Evolutionary conservation across 2,113 vertebrate genomes (phyloP).

Genomic region (Physeter macrocephalus): DNA sequence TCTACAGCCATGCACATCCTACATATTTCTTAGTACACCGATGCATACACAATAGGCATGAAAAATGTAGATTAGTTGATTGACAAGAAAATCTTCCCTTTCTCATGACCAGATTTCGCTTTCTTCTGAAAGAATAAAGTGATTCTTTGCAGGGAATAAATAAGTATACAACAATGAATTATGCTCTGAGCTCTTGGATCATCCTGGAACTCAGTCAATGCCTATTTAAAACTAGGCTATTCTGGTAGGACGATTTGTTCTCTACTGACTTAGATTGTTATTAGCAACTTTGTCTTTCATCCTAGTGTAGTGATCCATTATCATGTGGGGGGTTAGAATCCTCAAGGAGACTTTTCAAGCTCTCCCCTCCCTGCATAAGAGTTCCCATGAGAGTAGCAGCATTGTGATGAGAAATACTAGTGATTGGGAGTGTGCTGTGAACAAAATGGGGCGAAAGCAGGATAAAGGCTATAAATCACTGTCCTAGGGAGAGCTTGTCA

Average conservation of each 20-base stretch:
- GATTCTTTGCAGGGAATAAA: not conserved
- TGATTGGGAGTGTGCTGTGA: not conserved
- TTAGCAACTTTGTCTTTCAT: conserved; percentile 53
- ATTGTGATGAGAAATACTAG: not conserved
- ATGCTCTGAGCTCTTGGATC: conserved; percentile 7
- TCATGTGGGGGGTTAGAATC: not conserved
- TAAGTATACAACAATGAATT: not conserved
- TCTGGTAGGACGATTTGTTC: conserved; percentile 37
- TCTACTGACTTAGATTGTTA: conserved; percentile 42
- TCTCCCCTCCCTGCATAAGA: not conserved
- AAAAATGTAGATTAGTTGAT: not conserved
- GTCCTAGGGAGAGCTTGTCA: not conserved
- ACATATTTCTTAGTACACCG: not conserved
- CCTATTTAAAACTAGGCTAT: conserved; percentile 61
- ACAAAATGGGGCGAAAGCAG: not conserved
- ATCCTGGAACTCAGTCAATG: conserved; percentile 43
- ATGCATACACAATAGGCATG: not conserved
- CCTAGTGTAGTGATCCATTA: not conserved
- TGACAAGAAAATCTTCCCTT: conserved; percentile 29
- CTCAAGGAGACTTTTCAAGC: not conserved
- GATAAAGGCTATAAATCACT: not conserved
- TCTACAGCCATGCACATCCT: not conserved
- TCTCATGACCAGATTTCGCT: conserved; percentile 32
- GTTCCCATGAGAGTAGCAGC: not conserved
- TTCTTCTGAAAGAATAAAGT: conserved; percentile 18